Evolutionary conservation across 2,888 invertebrate genomes (phyloP), one percentile per base, ranked within the genome.

Genomic region (Drosophila subsilvestris): DNA sequence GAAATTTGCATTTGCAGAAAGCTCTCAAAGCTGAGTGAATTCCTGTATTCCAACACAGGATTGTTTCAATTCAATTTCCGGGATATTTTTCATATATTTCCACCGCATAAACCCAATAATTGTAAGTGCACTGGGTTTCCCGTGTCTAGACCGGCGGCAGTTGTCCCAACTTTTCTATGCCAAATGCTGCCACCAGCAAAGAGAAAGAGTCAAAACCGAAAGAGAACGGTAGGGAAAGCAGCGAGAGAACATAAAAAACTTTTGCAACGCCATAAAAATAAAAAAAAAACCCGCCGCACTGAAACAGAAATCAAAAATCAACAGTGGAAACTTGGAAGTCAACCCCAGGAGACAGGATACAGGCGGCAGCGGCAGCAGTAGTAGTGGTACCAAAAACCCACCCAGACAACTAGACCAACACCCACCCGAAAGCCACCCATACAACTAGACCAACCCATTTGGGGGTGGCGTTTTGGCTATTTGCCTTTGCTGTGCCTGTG

Each of bases 271-370:
- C 59, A 74, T 74, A 78, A 80, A 73, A 70, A 70, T 1, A 0
- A 12, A 32, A 4, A 69, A 71, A 37, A 37, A 37, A 37, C 4
- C n/a, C n/a, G 63, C 69, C 71, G 63, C 69, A 79, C 71, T 70
- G 77, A 77, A 81, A 79, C 73, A 72, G 77, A 77, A 81, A 81
- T 84, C 81, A 81, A 76, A 85, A 82, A 78, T 78, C 75, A 78
- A 76, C 78, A 68, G 70, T 77, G 51, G 57, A 60, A 77, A 75
- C 74, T 70, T 72, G 69, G 61, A 42, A 51, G 73, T 62, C 70
- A 80, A 76, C 68, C 76, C 68, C 75, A 59, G 48, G 69, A 63
- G 74, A 49, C 48, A 48, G 53, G 20, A 43, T 32, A 54, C 44
- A n/a, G 37, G 12, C 37, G 14, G 37, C 27, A 43, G 18, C 49